Evolutionary conservation across 2,888 invertebrate species (phyloP).

Genomic region (Aquatica leii): DNA sequence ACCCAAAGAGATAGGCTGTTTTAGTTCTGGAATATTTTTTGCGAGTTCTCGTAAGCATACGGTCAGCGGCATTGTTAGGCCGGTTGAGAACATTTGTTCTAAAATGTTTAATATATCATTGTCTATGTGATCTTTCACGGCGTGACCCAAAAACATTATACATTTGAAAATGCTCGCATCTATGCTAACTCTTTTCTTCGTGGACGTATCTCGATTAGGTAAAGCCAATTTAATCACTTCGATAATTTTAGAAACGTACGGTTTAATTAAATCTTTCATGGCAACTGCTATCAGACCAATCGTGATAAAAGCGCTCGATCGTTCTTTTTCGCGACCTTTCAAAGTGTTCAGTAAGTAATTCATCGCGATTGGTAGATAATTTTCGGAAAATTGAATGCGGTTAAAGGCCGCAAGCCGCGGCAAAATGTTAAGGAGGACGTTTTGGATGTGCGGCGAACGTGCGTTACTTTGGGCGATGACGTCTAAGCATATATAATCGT

Average conservation of each 20-base stretch:
- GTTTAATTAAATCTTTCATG: conserved; percentile 81
- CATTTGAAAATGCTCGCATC: conserved; percentile 95
- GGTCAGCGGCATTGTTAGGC: conserved; percentile 89
- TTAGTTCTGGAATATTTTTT: conserved; percentile 84
- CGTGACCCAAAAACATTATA: conserved; percentile 88
- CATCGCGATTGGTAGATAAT: conserved; percentile 79
- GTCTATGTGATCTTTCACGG: conserved; percentile 79
- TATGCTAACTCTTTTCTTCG: conserved; percentile 75
- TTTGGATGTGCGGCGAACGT: conserved; percentile 80
- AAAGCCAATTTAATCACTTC: conserved; percentile 62
- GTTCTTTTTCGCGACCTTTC: conserved; percentile 83
- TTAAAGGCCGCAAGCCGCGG: conserved; percentile 95
- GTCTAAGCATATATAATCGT: conserved; percentile 79
- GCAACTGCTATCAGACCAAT: conserved; percentile 92
- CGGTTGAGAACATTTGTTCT: conserved; percentile 92
- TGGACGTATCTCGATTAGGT: conserved; percentile 79
- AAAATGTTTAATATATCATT: conserved; percentile 83
- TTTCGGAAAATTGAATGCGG: conserved; percentile 78
- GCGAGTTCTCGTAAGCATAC: conserved; percentile 91
- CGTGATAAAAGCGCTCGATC: conserved; percentile 87
- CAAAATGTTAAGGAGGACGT: conserved; percentile 83
- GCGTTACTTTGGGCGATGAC: conserved; percentile 81
- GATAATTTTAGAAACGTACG: conserved; percentile 85
- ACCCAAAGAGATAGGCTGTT: conserved; percentile 91
- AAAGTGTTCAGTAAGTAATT: conserved; percentile 79